Percentiles rank a stretch among this genome's conserved stretches.
phyloP scores from a whole-genome alignment of 2,113 vertebrate species.

The Tricholaema leucomelas region DNA sequence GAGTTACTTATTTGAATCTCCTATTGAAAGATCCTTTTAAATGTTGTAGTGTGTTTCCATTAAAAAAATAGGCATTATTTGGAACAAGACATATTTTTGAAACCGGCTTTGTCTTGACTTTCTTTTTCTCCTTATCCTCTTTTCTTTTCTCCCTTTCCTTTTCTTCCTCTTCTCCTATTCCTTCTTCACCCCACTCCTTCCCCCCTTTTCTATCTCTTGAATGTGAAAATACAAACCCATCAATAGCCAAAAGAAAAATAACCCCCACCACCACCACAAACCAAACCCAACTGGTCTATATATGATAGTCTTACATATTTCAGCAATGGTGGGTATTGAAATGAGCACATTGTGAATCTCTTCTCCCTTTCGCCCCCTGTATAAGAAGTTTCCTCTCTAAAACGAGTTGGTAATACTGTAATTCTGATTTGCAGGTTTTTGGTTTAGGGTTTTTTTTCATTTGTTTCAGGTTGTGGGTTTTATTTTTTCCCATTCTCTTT shows the following conservation, averaged over 20 bases:
- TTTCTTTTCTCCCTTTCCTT: neutral
- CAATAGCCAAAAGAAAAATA: neutral
- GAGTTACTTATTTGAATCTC: conserved; percentile 1
- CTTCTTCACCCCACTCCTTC: rapidly evolving
- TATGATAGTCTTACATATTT: neutral
- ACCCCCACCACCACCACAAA: neutral
- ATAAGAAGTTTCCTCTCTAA: neutral
- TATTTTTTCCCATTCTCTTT: neutral
- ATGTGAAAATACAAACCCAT: neutral
- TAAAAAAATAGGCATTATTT: conserved; percentile 12
- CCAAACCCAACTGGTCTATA: neutral
- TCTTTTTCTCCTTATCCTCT: neutral
- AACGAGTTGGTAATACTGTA: neutral
- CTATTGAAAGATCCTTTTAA: neutral
- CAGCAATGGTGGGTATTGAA: neutral
- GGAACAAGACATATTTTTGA: neutral
- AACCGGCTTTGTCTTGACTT: neutral
- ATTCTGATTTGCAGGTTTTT: neutral
- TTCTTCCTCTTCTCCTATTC: neutral
- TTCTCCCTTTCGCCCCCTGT: neutral
- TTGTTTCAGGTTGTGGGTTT: too few species aligned
- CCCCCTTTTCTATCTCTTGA: neutral
- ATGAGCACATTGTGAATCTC: neutral
- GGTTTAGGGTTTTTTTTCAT: too few species aligned
- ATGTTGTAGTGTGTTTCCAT: neutral